These are phyloP conservation scores for Noctua pronuba DNA, from an alignment of 2,888 invertebrate genomes.

Conservation along the genomic window DNA sequence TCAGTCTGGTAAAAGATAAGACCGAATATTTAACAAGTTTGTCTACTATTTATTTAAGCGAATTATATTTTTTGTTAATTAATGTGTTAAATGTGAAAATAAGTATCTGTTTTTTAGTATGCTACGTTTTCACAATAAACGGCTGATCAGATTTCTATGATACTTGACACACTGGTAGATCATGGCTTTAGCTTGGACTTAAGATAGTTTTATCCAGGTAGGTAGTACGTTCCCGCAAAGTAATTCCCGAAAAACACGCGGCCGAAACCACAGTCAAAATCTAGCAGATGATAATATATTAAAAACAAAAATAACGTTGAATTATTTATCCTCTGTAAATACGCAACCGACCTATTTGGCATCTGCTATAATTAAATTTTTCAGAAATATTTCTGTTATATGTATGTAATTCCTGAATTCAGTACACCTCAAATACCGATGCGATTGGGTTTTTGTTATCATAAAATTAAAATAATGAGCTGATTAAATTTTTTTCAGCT, in stretches of 20 bases:
- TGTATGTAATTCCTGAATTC: neutral
- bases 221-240: neutral
- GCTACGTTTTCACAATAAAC: neutral
- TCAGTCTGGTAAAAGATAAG: conserved; percentile 13
- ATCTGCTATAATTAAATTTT: neutral
- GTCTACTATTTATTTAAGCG: neutral
- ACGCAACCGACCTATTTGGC: neutral
- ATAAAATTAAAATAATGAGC: neutral
- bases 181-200: neutral
- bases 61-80: neutral
- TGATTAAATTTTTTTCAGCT: neutral
- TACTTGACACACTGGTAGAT: neutral
- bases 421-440: neutral
- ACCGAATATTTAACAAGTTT: neutral
- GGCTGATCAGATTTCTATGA: neutral
- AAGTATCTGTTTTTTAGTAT: neutral
- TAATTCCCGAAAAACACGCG: neutral
- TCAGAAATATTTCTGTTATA: neutral
- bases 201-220: neutral
- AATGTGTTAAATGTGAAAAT: neutral
- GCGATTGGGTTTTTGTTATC: neutral
- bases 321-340: neutral
- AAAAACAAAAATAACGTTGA: neutral
- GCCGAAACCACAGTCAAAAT: neutral
- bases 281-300: neutral